These are phyloP conservation scores for Pseudoips prasinana DNA, from an alignment of 2,888 invertebrate genomes.

Conservation along the genomic window DNA sequence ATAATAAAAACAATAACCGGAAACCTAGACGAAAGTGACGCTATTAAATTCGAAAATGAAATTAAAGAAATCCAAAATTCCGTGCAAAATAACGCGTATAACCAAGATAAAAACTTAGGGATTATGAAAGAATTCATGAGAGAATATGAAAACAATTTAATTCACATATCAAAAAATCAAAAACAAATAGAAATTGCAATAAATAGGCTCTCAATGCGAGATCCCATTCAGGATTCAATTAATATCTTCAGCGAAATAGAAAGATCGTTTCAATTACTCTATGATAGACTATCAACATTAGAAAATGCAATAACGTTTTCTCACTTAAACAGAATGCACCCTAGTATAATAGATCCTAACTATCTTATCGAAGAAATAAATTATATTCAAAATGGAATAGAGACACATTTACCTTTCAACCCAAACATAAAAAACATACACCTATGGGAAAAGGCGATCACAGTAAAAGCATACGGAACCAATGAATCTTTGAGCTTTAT, in stretches of 20 bases:
- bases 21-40: background rate
- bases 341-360: constrained; percentile 5
- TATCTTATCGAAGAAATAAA: constrained; percentile 1
- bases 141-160: no score
- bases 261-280: constrained; percentile 5
- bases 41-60: constrained; percentile 3
- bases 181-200: no score
- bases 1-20: background rate
- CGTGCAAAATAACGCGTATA: no score
- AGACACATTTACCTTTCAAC: background rate
- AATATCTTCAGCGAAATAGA: background rate
- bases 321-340: constrained; percentile 5
- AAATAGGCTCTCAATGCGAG: no score
- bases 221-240: no score
- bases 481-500: constrained; percentile 4
- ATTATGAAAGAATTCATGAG: no score
- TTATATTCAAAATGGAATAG: no score
- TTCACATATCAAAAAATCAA: no score
- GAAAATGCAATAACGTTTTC: constrained; percentile 8
- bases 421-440: background rate
- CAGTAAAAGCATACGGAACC: constrained; percentile 3
- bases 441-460: background rate
- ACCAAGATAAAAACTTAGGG: no score
- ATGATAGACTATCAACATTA: constrained; percentile 7
- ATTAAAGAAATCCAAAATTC: background rate